Evolutionary conservation across 2,797 vertebrate genomes (phyloP).

Genomic region (Bovichtus variegatus): DNA sequence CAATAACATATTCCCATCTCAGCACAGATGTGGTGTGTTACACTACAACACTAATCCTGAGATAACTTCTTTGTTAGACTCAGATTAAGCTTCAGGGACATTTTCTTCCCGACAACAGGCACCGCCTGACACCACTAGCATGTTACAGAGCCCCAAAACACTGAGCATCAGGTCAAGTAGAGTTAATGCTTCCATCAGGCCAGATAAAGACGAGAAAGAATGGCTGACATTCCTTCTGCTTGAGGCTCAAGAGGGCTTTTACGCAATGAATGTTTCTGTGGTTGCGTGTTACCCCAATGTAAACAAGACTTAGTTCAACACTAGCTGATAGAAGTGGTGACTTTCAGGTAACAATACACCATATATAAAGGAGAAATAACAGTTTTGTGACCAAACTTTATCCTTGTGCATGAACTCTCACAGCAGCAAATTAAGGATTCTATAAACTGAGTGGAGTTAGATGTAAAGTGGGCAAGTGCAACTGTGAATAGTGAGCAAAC

Average conservation of each 20-base stretch:
- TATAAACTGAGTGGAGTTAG: conserved; percentile 6
- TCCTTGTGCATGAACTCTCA: neutral
- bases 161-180: conserved; percentile 36
- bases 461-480: neutral
- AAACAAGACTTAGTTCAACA: conserved; percentile 1
- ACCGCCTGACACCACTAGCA: neutral
- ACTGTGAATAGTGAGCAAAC: conserved; percentile 9
- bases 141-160: conserved; percentile 19
- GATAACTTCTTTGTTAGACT: neutral
- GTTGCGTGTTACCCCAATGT: neutral
- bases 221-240: conserved; percentile 48
- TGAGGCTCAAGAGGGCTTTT: conserved; percentile 14
- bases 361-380: neutral
- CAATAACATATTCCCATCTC: neutral
- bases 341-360: neutral
- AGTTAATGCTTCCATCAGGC: conserved; percentile 34
- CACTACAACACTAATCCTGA: neutral
- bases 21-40: neutral
- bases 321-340: neutral
- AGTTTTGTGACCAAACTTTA: neutral
- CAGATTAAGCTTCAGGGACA: neutral
- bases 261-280: conserved; percentile 18
- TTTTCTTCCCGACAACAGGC: neutral
- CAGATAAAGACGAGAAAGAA: conserved; percentile 56
- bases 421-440: neutral